A percentile compares a stretch with the other conserved stretches of the same genome.
These are phyloP conservation scores for Drosophila prostipennis DNA, from an alignment of 2,888 invertebrate genomes.

Conservation along the genomic window DNA sequence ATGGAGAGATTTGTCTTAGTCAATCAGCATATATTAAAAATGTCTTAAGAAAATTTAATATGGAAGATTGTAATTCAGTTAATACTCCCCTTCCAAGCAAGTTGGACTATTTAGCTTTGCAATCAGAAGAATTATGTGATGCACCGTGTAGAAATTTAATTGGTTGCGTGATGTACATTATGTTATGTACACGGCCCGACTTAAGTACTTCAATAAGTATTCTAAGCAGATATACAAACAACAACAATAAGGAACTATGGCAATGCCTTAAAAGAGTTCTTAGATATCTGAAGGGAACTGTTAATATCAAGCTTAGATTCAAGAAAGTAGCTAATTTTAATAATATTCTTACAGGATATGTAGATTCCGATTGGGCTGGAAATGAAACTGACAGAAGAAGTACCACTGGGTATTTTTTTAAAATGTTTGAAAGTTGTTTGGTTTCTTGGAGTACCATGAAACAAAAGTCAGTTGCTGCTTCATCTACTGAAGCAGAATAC, in stretches of 20 bases:
- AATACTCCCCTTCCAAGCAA: not conserved
- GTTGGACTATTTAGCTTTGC: not conserved
- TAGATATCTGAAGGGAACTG: slow-evolving; percentile 35
- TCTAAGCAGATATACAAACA: slow-evolving; percentile 1
- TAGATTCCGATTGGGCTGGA: not conserved
- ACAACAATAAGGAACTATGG: not conserved
- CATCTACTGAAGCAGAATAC: not conserved
- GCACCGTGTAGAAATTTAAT: not conserved
- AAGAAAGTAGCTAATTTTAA: slow-evolving; percentile 11
- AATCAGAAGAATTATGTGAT: not conserved
- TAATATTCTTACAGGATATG: slow-evolving; percentile 7
- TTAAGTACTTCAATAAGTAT: slow-evolving; percentile 3
- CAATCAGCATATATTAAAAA: slow-evolving; percentile 1
- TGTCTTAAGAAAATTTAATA: slow-evolving; percentile 9
- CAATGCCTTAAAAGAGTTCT: not conserved
- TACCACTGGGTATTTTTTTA: not conserved
- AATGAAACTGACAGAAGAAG: not conserved
- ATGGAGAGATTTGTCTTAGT: not conserved
- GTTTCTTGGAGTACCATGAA: not conserved
- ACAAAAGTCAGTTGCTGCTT: not conserved
- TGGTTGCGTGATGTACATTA: slow-evolving; percentile 2
- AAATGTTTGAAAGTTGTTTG: not conserved
- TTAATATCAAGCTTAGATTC: slow-evolving; percentile 29
- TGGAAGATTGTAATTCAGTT: slow-evolving; percentile 35
- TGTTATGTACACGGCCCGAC: not conserved